These are phyloP conservation scores for Cochlearius cochlearius DNA, from an alignment of 2,113 vertebrate genomes.

Conservation along the genomic window DNA sequence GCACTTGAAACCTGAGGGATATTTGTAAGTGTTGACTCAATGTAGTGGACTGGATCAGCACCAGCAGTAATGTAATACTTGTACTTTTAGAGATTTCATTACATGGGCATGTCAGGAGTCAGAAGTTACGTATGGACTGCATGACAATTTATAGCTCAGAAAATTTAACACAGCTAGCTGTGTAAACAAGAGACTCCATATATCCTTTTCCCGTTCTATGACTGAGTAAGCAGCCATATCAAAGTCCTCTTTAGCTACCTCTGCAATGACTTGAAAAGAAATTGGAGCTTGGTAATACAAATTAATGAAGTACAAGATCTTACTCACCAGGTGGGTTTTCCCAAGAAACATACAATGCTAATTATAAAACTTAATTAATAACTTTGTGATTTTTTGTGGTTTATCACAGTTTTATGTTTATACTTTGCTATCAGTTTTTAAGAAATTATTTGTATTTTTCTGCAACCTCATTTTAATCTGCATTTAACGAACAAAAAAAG, in stretches of 20 bases:
- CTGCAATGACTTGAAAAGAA: background rate
- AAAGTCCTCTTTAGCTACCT: background rate
- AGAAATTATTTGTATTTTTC: background rate
- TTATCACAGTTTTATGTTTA: background rate
- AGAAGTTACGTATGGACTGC: background rate
- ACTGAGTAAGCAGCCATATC: background rate
- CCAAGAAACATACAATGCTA: background rate
- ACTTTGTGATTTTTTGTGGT: background rate
- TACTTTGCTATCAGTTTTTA: background rate
- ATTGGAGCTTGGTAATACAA: background rate
- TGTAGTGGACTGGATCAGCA: background rate
- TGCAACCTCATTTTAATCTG: background rate
- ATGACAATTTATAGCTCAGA: background rate
- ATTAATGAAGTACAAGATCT: background rate
- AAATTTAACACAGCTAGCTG: background rate
- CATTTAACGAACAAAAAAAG: background rate
- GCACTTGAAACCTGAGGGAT: background rate
- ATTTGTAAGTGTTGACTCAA: background rate
- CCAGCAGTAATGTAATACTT: background rate
- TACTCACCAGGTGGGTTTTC: background rate
- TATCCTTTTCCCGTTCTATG: background rate
- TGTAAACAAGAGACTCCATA: background rate
- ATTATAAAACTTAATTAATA: background rate
- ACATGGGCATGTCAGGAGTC: background rate
- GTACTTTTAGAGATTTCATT: background rate